Evolutionary conservation across 1,140 invertebrate genomes (phyloP), one percentile per base, ranked within the genome.

Genomic region (Phymastichus coffea): DNA sequence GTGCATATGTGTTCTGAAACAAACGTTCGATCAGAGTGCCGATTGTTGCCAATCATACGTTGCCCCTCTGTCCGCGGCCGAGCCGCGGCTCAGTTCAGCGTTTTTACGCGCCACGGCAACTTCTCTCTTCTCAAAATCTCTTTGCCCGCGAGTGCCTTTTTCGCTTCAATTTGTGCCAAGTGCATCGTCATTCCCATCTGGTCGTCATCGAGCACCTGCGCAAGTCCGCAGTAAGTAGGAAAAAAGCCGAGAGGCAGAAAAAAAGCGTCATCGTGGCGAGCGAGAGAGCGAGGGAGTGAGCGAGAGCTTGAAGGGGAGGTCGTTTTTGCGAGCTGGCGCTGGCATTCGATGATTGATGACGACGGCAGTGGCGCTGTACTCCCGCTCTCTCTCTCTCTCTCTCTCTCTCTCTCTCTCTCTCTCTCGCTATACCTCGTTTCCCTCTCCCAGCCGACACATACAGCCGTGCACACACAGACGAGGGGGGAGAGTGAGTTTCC

Each of bases 11-110:
- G 51, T 53, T 61, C 58, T 47, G 72, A 76, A 77, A 76, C 73
- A 76, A 77, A 76, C 72, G 72, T 77, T 77, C 72, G 75, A 77
- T 76, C 73, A 76, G 73, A 71, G 73, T 76, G 72, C 73, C 75
- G 74, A 77, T 77, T 77, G 75, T 77, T 77, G 75, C 75, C 75
- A 77, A 77, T 77, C 75, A 77, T 76, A 77, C 75, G 70, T 74
- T 74, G 68, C 65, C 73, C 70, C 68, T 71, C 71, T 70, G 68
- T 71, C 59, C 61, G 61, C 43, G 63, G 26, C 63, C 63, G 12
- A 38, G 62, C 69, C 66, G 69, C 71, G 69, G 66, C 28, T 77
- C 75, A 77, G 75, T 77, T 73, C 69, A 68, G 69, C 69, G 65
- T 77, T 77, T 77, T 77, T 76, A 74, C 75, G 71, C 72, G 73